phyloP scores from a whole-genome alignment of 2,113 vertebrate species.

The Calidris pugnax region DNA sequence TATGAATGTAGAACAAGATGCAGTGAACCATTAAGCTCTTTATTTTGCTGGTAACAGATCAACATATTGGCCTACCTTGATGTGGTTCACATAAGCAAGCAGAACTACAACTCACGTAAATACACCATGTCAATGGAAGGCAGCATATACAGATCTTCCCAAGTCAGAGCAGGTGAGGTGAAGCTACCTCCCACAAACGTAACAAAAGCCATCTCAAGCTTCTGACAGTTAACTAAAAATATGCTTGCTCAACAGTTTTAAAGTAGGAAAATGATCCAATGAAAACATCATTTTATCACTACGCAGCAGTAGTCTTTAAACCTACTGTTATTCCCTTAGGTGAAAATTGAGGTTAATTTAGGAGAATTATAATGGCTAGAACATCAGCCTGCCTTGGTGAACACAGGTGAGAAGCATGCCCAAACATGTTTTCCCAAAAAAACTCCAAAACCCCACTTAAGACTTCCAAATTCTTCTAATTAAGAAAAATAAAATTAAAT shows the following conservation, averaged over 20 bases:
- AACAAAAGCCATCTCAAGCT: not conserved
- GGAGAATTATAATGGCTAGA: not conserved
- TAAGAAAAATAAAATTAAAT: not conserved
- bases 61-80: not conserved
- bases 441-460: not conserved
- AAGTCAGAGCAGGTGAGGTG: not conserved
- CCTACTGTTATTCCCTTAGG: not conserved
- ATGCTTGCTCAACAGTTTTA: not conserved
- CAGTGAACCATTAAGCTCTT: not conserved
- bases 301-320: not conserved
- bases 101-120: not conserved
- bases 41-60: not conserved
- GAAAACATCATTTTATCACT: not conserved
- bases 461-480: not conserved
- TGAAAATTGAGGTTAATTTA: not conserved
- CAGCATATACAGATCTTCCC: not conserved
- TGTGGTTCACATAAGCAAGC: not conserved
- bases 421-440: not conserved
- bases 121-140: not conserved
- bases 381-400: not conserved
- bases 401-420: rapidly evolving
- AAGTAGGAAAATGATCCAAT: not conserved
- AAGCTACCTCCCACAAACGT: not conserved
- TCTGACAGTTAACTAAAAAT: not conserved
- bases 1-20: not conserved